Conservation (phyloP, 1,140 invertebrate species). For the Nilaparvata lugens region DNA sequence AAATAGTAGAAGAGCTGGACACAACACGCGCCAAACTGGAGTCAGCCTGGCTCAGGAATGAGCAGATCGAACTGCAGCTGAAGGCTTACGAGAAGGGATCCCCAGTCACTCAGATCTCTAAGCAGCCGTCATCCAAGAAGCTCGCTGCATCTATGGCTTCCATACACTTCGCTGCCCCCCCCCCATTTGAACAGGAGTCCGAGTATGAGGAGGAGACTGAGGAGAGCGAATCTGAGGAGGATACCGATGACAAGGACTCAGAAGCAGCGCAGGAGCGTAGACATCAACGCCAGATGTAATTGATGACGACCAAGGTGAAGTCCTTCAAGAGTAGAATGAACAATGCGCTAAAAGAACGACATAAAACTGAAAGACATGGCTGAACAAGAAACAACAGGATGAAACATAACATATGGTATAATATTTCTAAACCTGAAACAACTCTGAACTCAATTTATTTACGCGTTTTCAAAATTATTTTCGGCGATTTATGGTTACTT, state of each 20-base stretch:
- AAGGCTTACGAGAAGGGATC: constrained; percentile 35
- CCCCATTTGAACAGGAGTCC: constrained; percentile 21
- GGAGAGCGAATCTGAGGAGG: constrained; percentile 30
- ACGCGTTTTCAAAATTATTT: too few species aligned
- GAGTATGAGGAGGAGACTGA: constrained; percentile 29
- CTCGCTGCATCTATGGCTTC: constrained; percentile 17
- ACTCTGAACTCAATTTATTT: too few species aligned
- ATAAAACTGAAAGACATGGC: too few species aligned
- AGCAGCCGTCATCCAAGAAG: constrained; percentile 29
- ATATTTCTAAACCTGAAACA: too few species aligned
- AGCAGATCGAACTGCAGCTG: constrained; percentile 55
- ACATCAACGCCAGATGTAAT: constrained; percentile 58
- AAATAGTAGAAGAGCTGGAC: constrained; percentile 63
- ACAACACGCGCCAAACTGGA: constrained; percentile 64
- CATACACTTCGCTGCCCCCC: constrained; percentile 17
- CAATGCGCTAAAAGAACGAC: constrained; percentile 65
- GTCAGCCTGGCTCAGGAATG: constrained; percentile 63
- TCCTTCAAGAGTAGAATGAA: constrained; percentile 66
- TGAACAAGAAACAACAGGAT: too few species aligned
- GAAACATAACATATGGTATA: too few species aligned
- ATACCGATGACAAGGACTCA: constrained; percentile 60
- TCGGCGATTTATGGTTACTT: too few species aligned
- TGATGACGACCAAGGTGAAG: constrained; percentile 65
- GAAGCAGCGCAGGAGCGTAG: constrained; percentile 55
- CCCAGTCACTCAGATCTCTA: constrained; percentile 19